A percentile compares a stretch with the other conserved stretches of the same genome.
Evolutionary conservation across 1,140 invertebrate genomes (phyloP).

Genomic region (Lanistes nyassanus): DNA sequence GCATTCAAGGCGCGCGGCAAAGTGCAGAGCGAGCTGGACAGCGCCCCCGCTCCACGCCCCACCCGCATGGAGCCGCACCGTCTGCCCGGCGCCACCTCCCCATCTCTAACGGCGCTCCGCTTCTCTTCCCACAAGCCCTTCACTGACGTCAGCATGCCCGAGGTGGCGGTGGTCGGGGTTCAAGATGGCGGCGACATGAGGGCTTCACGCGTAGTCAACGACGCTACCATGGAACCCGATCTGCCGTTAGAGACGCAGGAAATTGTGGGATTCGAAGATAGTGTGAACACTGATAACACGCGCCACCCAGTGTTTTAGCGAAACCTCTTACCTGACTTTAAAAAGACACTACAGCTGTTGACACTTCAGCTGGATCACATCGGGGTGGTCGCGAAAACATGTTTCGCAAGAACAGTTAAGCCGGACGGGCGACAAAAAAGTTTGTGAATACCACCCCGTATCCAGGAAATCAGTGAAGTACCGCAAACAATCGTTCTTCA

Average conservation of each 20-base stretch:
- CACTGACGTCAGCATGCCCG: neutral
- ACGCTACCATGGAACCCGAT: neutral
- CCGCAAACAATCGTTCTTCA: too few relatives aligned
- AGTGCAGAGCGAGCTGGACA: neutral
- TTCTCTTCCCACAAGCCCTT: neutral
- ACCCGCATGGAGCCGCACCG: neutral
- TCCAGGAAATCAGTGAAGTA: too few relatives aligned
- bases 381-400: too few relatives aligned
- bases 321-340: too few relatives aligned
- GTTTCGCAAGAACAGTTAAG: too few relatives aligned
- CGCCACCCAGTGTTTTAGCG: neutral
- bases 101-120: neutral
- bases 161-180: neutral
- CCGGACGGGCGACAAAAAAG: too few relatives aligned
- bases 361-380: too few relatives aligned
- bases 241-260: constrained; percentile 1
- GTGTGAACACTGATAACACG: too few relatives aligned
- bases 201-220: neutral
- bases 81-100: neutral
- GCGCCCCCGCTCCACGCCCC: neutral
- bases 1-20: constrained; percentile 26
- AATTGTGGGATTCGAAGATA: neutral
- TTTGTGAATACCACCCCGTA: too few relatives aligned
- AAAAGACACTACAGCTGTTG: too few relatives aligned
- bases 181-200: neutral